phyloP scores from a whole-genome alignment of 2,797 vertebrate species.

The Carcharodon carcharias region DNA sequence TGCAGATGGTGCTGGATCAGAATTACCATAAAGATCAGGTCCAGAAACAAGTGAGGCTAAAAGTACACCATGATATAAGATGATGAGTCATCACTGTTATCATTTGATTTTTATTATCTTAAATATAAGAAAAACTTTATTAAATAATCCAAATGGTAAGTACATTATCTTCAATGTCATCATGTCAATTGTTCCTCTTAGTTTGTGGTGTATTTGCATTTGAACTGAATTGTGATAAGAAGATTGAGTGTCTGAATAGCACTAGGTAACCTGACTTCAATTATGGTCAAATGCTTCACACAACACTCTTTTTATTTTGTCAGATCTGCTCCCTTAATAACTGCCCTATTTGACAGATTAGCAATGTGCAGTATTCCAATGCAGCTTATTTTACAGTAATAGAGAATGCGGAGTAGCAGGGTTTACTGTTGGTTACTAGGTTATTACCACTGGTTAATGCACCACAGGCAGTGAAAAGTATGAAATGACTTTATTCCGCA shows the following conservation, averaged over 20 bases:
- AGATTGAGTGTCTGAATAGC: neutral
- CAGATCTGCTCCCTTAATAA: neutral
- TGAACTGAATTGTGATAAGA: neutral
- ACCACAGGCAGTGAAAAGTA: neutral
- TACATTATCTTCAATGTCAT: neutral
- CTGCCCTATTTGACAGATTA: neutral
- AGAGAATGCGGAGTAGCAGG: neutral
- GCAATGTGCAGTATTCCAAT: neutral
- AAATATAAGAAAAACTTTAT: neutral
- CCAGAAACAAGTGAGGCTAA: neutral
- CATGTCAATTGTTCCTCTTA: neutral
- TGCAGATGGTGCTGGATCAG: neutral
- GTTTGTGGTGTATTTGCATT: neutral
- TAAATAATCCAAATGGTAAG: neutral
- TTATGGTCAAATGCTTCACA: neutral
- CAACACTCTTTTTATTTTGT: neutral
- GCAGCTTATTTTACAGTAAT: neutral
- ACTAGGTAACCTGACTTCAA: neutral
- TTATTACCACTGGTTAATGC: neutral
- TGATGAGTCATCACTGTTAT: neutral
- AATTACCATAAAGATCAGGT: neutral
- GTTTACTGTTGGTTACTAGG: neutral
- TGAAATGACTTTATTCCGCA: neutral
- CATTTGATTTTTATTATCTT: neutral
- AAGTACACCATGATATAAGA: neutral